Conservation (phyloP, 2,113 vertebrate genomes). For the Paramormyrops kingsleyae region DNA sequence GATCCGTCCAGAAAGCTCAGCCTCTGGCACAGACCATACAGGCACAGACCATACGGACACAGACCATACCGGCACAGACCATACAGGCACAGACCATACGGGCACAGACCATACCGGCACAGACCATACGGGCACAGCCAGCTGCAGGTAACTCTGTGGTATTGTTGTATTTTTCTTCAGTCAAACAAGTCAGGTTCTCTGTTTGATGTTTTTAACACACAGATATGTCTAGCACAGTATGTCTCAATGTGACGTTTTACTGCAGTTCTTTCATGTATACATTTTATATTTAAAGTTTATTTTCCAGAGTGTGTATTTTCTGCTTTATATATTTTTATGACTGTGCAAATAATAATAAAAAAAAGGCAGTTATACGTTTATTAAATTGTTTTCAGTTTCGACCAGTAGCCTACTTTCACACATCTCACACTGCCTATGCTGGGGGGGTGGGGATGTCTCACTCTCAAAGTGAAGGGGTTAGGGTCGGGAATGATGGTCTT, state of each 20-base stretch:
- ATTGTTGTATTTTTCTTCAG: background rate
- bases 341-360: background rate
- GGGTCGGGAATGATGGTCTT: background rate
- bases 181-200: background rate
- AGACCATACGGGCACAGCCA: background rate
- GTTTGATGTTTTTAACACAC: background rate
- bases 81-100: background rate
- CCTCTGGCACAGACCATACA: background rate
- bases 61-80: background rate
- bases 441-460: background rate
- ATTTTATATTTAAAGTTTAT: background rate
- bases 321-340: background rate
- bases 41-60: background rate
- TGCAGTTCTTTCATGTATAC: background rate
- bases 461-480: background rate
- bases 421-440: background rate
- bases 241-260: background rate
- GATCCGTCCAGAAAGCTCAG: background rate
- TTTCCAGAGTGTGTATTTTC: background rate
- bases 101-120: background rate
- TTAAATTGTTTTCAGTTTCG: background rate
- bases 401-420: background rate
- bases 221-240: background rate
- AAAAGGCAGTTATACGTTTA: background rate
- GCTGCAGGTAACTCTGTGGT: background rate